Percentiles rank a stretch among this genome's conserved stretches.
phyloP scores from a whole-genome alignment of 2,888 invertebrate genomes.

The Tethea ocularis region DNA sequence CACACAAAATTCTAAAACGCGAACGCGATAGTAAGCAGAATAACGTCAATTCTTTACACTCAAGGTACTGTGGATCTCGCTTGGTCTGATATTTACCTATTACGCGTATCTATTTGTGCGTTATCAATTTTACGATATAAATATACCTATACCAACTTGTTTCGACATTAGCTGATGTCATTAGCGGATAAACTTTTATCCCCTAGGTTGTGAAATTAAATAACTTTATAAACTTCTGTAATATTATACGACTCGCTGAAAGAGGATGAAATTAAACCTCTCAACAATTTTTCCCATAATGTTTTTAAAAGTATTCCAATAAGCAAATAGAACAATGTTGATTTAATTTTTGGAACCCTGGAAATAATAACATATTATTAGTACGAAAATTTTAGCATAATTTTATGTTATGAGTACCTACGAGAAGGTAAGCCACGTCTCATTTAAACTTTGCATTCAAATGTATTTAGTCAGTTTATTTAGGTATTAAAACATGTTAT shows the following conservation, averaged over 20 bases:
- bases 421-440: no score
- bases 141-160: constrained; percentile 29
- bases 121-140: background rate
- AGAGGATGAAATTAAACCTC: constrained; percentile 55
- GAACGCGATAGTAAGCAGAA: no score
- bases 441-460: no score
- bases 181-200: constrained; percentile 50
- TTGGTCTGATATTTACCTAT: background rate
- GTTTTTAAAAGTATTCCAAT: constrained; percentile 61
- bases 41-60: no score
- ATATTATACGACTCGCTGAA: constrained; percentile 50
- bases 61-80: no score
- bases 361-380: background rate
- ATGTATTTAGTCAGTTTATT: no score
- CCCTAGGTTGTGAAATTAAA: constrained; percentile 61
- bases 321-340: constrained; percentile 34
- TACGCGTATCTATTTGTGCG: no score
- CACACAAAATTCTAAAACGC: no score
- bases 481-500: no score
- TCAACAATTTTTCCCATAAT: constrained; percentile 54
- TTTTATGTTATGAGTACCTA: no score
- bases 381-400: background rate
- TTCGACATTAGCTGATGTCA: constrained; percentile 43
- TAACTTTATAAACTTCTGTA: constrained; percentile 61
- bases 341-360: constrained; percentile 16